These are phyloP conservation scores for Thera britannica DNA, from an alignment of 2,888 invertebrate genomes.

Conservation along the genomic window DNA sequence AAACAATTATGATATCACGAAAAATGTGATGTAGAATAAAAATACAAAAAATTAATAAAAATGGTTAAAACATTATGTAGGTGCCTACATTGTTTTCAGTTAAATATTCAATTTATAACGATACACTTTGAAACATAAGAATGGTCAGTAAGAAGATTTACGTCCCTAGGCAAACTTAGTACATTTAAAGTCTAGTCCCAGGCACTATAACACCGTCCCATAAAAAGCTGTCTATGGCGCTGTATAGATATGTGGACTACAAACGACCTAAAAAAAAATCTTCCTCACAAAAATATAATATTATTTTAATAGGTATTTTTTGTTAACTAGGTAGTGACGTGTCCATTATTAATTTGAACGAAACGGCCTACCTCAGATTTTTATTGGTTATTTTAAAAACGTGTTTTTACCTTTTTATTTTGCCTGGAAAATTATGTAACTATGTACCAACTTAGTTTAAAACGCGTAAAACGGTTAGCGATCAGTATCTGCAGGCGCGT, in stretches of 20 bases:
- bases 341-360: too few species aligned
- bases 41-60: background rate
- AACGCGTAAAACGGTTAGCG: conserved; percentile 27
- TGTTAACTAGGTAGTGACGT: too few species aligned
- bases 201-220: too few species aligned
- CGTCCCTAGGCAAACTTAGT: too few species aligned
- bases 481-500: conserved; percentile 40
- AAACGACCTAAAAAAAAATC: too few species aligned
- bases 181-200: too few species aligned
- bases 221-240: too few species aligned
- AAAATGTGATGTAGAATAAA: conserved; percentile 20
- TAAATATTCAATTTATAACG: background rate
- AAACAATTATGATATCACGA: conserved; percentile 48
- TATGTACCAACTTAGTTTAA: conserved; percentile 9
- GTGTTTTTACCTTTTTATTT: background rate
- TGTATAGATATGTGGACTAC: too few species aligned
- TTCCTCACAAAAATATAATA: too few species aligned
- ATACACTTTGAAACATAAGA: too few species aligned
- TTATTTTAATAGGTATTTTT: too few species aligned
- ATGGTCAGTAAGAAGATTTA: too few species aligned
- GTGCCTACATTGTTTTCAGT: background rate
- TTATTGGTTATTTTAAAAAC: background rate
- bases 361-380: background rate
- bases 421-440: background rate
- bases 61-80: background rate